These are phyloP conservation scores for Zosterops borbonicus DNA, from an alignment of 2,113 vertebrate genomes.

Conservation along the genomic window DNA sequence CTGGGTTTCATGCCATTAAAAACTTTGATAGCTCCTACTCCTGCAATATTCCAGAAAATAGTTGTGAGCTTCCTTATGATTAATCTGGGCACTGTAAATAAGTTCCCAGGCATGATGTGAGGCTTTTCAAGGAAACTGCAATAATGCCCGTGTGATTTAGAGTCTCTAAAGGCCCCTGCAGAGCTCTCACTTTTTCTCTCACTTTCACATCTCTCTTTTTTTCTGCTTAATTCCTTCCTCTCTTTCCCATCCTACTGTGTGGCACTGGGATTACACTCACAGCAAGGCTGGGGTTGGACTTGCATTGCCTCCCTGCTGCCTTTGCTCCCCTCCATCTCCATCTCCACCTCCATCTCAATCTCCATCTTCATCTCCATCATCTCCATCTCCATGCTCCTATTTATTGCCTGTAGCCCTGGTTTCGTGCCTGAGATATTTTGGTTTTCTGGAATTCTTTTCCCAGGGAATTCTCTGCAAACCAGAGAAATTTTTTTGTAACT, in stretches of 20 bases:
- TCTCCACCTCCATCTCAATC: too few species aligned
- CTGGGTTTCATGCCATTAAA: conserved; percentile 25
- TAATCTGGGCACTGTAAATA: neutral
- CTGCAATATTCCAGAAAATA: conserved; percentile 22
- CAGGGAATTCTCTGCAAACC: too few species aligned
- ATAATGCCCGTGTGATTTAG: neutral
- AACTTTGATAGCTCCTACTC: neutral
- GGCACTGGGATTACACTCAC: neutral
- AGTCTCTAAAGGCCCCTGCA: neutral
- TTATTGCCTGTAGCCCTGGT: neutral
- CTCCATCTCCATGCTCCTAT: neutral
- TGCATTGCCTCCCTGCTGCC: too few species aligned
- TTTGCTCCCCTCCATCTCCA: too few species aligned
- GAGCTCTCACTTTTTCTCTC: neutral
- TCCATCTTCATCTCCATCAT: too few species aligned
- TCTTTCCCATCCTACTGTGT: neutral
- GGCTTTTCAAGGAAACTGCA: neutral
- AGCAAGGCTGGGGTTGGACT: neutral
- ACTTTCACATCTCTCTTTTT: neutral
- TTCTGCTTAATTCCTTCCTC: neutral
- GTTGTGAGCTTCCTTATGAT: conserved; percentile 9
- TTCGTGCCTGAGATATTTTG: too few species aligned
- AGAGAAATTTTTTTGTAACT: too few species aligned
- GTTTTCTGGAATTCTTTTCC: too few species aligned
- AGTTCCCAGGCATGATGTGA: neutral